These are phyloP conservation scores for Hippolais icterina DNA, from an alignment of 2,113 vertebrate genomes.

Conservation along the genomic window DNA sequence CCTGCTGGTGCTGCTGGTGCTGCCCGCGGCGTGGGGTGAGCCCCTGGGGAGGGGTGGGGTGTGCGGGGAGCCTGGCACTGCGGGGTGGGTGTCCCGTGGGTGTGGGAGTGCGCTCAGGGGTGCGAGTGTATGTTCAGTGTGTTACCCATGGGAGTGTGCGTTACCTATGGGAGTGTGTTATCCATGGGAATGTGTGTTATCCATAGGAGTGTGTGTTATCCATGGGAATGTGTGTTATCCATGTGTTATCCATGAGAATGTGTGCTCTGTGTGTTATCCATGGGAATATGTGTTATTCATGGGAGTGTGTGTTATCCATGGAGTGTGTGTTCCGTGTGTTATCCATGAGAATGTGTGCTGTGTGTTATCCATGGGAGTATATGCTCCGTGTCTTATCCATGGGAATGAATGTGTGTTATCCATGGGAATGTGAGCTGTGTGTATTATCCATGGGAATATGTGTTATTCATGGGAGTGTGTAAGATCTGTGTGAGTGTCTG, in stretches of 20 bases:
- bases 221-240: too few relatives aligned
- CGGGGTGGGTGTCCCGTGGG: background rate
- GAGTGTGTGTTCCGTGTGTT: too few relatives aligned
- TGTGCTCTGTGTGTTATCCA: too few relatives aligned
- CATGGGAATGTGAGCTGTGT: background rate
- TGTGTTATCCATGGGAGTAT: background rate
- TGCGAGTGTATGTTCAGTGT: background rate
- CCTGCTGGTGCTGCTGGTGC: background rate
- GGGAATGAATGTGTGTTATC: background rate
- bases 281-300: too few relatives aligned
- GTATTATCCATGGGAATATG: too few relatives aligned
- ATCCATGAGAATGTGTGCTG: background rate
- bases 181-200: too few relatives aligned
- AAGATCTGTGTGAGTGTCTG: too few relatives aligned
- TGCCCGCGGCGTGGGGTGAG: constrained; percentile 9
- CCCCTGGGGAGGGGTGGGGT: fast-evolving
- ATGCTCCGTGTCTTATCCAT: too few relatives aligned
- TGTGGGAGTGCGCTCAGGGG: background rate
- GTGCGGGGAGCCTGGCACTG: background rate
- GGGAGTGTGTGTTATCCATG: too few relatives aligned
- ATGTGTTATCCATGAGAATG: too few relatives aligned
- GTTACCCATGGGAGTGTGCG: background rate
- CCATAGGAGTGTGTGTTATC: too few relatives aligned
- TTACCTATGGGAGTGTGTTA: background rate
- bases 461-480: too few relatives aligned